A percentile compares a stretch with the other conserved stretches of the same genome.
Evolutionary conservation across 1,140 invertebrate genomes (phyloP).

Genomic region (Calephelis nemesis): DNA sequence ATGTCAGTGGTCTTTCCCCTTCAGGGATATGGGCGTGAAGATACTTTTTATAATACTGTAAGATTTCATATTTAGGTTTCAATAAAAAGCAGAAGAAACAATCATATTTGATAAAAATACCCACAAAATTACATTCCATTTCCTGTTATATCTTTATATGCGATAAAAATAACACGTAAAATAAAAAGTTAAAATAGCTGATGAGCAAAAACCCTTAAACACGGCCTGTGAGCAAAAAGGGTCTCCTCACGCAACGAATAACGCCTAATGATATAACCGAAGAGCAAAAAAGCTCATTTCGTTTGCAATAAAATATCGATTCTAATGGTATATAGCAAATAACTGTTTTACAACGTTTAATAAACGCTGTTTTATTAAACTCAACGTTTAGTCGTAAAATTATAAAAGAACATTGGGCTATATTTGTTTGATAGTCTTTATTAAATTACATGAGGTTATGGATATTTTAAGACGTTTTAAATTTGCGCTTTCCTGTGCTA

Average conservation of each 20-base stretch:
- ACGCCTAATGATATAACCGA: slow-evolving; percentile 13
- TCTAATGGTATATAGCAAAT: background rate
- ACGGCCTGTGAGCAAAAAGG: slow-evolving; percentile 2
- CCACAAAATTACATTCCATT: background rate
- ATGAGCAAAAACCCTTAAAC: slow-evolving; percentile 12
- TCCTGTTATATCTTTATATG: slow-evolving; percentile 4
- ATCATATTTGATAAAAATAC: background rate
- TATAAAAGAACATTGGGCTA: too few relatives aligned
- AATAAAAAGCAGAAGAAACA: background rate
- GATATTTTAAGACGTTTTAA: too few relatives aligned
- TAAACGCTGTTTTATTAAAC: background rate
- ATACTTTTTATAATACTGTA: too few relatives aligned
- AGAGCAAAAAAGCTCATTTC: slow-evolving; percentile 3
- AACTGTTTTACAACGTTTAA: slow-evolving; percentile 3
- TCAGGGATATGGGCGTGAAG: too few relatives aligned
- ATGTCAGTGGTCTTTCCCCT: too few relatives aligned
- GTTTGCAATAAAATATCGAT: slow-evolving; percentile 13
- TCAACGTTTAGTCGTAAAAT: too few relatives aligned
- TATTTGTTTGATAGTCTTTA: too few relatives aligned
- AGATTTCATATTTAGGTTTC: background rate
- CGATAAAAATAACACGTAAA: slow-evolving; percentile 16
- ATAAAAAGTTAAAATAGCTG: slow-evolving; percentile 15
- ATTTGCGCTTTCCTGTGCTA: too few relatives aligned
- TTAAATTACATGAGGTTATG: too few relatives aligned
- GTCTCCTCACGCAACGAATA: slow-evolving; percentile 7